Evolutionary conservation across 2,888 invertebrate genomes (phyloP).

Genomic region (Vanessa cardui): DNA sequence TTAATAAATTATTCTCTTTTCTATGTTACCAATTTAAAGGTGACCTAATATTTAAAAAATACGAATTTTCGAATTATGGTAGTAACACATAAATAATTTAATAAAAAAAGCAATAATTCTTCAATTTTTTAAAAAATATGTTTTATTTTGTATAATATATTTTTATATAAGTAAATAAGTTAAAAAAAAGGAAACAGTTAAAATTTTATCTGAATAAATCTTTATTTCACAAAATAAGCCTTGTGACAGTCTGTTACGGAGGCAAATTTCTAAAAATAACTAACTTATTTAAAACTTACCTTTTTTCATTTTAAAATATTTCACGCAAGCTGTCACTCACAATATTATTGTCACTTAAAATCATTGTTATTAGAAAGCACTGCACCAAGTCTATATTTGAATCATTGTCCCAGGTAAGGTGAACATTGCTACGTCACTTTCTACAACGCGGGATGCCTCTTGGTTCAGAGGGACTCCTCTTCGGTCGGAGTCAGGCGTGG

Average conservation of each 20-base stretch:
- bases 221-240: neutral
- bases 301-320: constrained; percentile 52
- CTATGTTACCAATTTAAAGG: no score
- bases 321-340: constrained; percentile 49
- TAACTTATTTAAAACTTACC: constrained; percentile 54
- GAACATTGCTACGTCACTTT: constrained; percentile 57
- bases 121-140: no score
- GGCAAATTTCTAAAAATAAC: constrained; percentile 14
- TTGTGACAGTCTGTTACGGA: constrained; percentile 6
- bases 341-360: constrained; percentile 51
- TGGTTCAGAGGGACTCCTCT: constrained; percentile 51
- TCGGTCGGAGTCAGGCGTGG: constrained; percentile 60
- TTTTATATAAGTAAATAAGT: no score
- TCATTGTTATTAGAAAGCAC: constrained; percentile 56
- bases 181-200: neutral
- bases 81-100: no score
- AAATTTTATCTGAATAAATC: neutral
- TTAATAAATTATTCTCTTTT: no score
- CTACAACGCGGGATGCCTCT: constrained; percentile 44
- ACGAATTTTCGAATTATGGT: no score
- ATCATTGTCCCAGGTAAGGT: constrained; percentile 49
- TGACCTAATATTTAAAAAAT: no score
- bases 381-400: constrained; percentile 53
- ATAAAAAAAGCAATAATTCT: no score
- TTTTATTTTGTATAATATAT: no score